A percentile compares a stretch with the other conserved stretches of the same genome.
phyloP scores from a whole-genome alignment of 2,113 vertebrate genomes.

The Phylloscopus whistleri region DNA sequence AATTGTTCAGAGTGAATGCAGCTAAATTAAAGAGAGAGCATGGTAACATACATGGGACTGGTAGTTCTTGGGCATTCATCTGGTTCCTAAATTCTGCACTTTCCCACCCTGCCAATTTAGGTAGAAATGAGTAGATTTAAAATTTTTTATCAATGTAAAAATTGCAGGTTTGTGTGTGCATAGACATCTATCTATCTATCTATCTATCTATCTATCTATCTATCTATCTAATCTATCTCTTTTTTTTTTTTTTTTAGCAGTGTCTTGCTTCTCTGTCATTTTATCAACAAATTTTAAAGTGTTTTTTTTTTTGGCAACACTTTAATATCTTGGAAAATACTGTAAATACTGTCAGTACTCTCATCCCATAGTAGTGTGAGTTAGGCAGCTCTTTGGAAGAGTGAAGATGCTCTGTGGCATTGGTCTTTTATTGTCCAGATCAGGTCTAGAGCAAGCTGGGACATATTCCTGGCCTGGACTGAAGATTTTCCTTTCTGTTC shows the following conservation, averaged over 20 bases:
- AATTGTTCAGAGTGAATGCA: background rate
- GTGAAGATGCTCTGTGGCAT: background rate
- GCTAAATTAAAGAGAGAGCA: background rate
- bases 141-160: background rate
- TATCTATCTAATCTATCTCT: too few species aligned
- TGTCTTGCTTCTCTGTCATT: background rate
- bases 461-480: background rate
- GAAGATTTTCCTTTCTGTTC: background rate
- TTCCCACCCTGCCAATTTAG: background rate
- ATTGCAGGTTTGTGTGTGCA: background rate
- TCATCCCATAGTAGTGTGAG: background rate
- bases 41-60: background rate
- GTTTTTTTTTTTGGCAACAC: background rate
- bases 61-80: background rate
- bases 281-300: background rate
- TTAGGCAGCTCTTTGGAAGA: background rate
- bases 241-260: background rate
- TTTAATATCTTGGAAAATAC: background rate
- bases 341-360: background rate
- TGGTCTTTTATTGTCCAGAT: background rate
- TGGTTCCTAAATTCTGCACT: background rate
- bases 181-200: background rate
- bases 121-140: background rate
- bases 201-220: too few species aligned
- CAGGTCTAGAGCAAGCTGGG: background rate